phyloP scores from a whole-genome alignment of 1,140 invertebrate genomes.

The Nymphalis io region DNA sequence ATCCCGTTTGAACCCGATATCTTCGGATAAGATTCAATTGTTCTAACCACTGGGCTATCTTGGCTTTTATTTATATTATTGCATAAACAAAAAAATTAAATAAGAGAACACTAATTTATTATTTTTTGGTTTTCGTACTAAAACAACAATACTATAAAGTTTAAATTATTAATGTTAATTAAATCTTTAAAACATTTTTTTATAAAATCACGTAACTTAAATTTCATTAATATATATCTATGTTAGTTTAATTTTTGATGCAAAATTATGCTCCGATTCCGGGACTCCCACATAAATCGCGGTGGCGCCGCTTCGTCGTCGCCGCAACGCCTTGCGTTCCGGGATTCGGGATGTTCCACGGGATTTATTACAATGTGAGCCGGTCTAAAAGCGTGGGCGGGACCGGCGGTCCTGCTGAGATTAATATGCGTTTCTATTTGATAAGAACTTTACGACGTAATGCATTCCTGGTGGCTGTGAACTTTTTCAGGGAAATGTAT shows the following conservation, averaged over 20 bases:
- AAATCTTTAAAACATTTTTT: too few species aligned
- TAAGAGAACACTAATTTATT: too few species aligned
- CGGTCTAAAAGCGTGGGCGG: conserved; percentile 46
- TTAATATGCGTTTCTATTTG: conserved; percentile 48
- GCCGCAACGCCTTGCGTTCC: conserved; percentile 41
- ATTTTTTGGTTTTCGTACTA: too few species aligned
- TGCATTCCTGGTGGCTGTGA: conserved; percentile 27
- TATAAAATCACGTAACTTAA: too few species aligned
- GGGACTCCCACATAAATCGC: conserved; percentile 35
- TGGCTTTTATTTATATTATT: too few species aligned
- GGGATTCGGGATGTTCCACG: conserved; percentile 38
- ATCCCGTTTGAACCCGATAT: too few species aligned
- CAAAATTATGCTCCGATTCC: conserved; percentile 24
- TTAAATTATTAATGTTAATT: too few species aligned
- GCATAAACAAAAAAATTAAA: too few species aligned
- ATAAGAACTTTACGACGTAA: conserved; percentile 39
- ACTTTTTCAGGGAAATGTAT: not conserved
- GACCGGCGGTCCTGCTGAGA: conserved; percentile 30
- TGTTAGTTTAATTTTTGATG: conserved; percentile 23
- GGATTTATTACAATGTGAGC: conserved; percentile 40
- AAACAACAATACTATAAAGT: too few species aligned
- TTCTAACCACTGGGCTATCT: too few species aligned
- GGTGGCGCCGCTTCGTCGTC: conserved; percentile 39
- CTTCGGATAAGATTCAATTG: too few species aligned
- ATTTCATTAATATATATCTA: too few species aligned